phyloP scores from a whole-genome alignment of 2,113 vertebrate species.

The Todiramphus saurophagus region DNA sequence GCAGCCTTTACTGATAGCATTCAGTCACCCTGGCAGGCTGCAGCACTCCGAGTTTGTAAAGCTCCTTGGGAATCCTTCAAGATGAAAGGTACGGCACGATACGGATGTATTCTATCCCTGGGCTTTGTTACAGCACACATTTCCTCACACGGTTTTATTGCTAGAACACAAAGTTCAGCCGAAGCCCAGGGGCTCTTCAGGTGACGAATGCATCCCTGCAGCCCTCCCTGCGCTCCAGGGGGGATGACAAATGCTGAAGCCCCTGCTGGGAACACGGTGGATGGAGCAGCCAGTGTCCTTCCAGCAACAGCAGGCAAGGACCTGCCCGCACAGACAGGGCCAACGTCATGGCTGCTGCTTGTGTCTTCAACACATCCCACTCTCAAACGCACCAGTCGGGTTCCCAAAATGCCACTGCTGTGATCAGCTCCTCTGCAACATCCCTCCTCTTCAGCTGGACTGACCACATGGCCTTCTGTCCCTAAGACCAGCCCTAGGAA shows the following conservation, averaged over 20 bases:
- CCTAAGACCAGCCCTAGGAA: fast-evolving
- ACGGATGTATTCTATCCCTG: slow-evolving; percentile 49
- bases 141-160: slow-evolving; percentile 35
- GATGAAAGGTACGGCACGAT: slow-evolving; percentile 60
- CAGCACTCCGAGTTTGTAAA: slow-evolving; percentile 33
- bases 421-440: background rate
- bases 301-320: background rate
- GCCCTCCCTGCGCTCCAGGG: background rate
- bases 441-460: background rate
- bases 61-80: slow-evolving; percentile 67
- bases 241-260: background rate
- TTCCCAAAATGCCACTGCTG: background rate
- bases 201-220: background rate
- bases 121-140: slow-evolving; percentile 57
- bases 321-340: background rate
- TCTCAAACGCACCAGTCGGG: fast-evolving
- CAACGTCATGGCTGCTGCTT: background rate
- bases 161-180: slow-evolving; percentile 52
- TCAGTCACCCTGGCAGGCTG: slow-evolving; percentile 49
- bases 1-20: slow-evolving; percentile 22
- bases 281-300: background rate
- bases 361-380: background rate
- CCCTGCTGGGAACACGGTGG: background rate
- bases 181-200: background rate
- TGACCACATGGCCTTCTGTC: background rate